phyloP scores from a whole-genome alignment of 2,888 invertebrate genomes.

The Tetrapedia diversipes region DNA sequence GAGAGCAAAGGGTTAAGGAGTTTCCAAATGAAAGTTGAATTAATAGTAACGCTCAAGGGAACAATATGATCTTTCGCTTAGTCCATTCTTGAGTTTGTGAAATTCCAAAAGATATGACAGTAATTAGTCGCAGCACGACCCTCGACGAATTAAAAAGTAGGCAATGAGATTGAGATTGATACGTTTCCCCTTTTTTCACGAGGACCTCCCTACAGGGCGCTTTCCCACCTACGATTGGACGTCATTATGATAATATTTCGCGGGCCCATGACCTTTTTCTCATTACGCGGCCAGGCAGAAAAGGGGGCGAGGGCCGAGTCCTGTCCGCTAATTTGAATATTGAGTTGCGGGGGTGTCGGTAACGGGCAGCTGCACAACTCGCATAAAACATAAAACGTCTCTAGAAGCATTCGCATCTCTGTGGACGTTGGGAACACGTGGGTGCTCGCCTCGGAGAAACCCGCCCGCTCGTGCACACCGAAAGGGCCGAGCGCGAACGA shows the following conservation, averaged over 20 bases:
- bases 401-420: conserved; percentile 72
- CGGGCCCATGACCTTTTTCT: conserved; percentile 68
- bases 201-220: conserved; percentile 7
- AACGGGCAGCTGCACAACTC: conserved; percentile 79
- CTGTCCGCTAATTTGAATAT: conserved; percentile 81
- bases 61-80: too few relatives aligned
- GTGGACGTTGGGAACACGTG: conserved; percentile 56
- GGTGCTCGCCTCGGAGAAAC: conserved; percentile 63
- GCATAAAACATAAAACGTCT: conserved; percentile 80
- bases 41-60: too few relatives aligned
- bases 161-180: conserved; percentile 39
- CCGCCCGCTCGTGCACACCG: conserved; percentile 13
- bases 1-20: too few relatives aligned
- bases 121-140: neutral
- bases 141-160: conserved; percentile 21
- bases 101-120: too few relatives aligned
- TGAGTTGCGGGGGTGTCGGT: conserved; percentile 81
- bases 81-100: too few relatives aligned
- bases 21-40: too few relatives aligned
- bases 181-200: conserved; percentile 22
- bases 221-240: conserved; percentile 59
- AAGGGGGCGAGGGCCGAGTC: conserved; percentile 51
- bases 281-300: conserved; percentile 67
- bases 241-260: conserved; percentile 72
- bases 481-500: conserved; percentile 54